Evolutionary conservation across 1,140 invertebrate species (phyloP).

Genomic region (Megathymus violae): DNA sequence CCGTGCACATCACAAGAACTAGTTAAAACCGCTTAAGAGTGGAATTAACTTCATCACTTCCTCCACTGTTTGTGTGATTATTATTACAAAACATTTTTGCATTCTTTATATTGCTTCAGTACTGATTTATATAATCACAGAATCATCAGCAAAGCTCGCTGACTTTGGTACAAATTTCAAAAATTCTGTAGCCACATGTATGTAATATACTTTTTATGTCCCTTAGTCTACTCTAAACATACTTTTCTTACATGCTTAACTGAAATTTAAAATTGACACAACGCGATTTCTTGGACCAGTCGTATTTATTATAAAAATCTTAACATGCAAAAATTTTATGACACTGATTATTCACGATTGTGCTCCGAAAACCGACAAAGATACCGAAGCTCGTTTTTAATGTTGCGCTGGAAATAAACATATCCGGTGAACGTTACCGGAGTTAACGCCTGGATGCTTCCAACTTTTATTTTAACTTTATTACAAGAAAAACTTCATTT

Average conservation of each 20-base stretch:
- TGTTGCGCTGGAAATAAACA: not conserved
- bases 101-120: not conserved
- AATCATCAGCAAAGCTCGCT: too few species aligned
- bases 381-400: constrained; percentile 1
- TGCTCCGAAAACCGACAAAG: not conserved
- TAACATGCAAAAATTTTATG: not conserved
- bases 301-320: not conserved
- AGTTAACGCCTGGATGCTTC: constrained; percentile 1
- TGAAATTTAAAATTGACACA: not conserved
- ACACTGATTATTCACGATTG: not conserved
- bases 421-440: not conserved
- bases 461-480: not conserved
- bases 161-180: too few species aligned
- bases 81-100: constrained; percentile 4
- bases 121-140: too few species aligned
- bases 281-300: not conserved
- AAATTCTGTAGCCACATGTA: too few species aligned
- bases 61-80: constrained; percentile 1
- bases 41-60: constrained; percentile 18
- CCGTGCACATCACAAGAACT: constrained; percentile 9
- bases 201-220: too few species aligned
- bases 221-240: too few species aligned
- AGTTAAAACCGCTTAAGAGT: constrained; percentile 25
- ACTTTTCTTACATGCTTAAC: too few species aligned
- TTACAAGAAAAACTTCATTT: not conserved